Evolutionary conservation across 2,888 invertebrate species (phyloP).

Genomic region (Drosophila picticornis): DNA sequence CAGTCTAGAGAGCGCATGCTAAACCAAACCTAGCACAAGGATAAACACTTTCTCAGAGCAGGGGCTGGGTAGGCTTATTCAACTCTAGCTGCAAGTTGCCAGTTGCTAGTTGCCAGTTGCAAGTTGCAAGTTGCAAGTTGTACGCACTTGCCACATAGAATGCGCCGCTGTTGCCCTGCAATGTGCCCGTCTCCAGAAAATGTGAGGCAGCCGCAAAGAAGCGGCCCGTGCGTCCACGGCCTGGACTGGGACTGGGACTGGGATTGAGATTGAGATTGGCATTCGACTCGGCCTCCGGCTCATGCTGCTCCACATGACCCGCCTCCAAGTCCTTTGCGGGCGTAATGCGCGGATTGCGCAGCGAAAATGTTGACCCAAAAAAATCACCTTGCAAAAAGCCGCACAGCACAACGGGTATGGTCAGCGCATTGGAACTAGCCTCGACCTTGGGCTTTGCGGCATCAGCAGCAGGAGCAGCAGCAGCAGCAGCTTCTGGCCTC

Average conservation of each 20-base stretch:
- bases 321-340: constrained; percentile 67
- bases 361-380: constrained; percentile 74
- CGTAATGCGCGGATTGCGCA: constrained; percentile 61
- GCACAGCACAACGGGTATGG: constrained; percentile 86
- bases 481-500: constrained; percentile 5
- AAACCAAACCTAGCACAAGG: constrained; percentile 39
- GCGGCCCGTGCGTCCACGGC: constrained; percentile 69
- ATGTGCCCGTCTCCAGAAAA: constrained; percentile 64
- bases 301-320: constrained; percentile 33
- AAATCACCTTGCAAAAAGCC: constrained; percentile 85
- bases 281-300: constrained; percentile 18
- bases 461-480: neutral
- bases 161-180: constrained; percentile 42
- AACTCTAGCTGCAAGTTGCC: constrained; percentile 18
- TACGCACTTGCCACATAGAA: constrained; percentile 73
- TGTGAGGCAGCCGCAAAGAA: constrained; percentile 73
- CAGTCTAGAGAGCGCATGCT: constrained; percentile 49
- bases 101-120: constrained; percentile 17
- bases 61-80: neutral
- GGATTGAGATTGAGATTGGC: constrained; percentile 4
- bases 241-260: constrained; percentile 44
- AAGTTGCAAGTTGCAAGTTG: constrained; percentile 23
- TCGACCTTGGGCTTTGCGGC: constrained; percentile 12
- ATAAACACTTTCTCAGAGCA: constrained; percentile 17
- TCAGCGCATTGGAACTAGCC: constrained; percentile 61